These are phyloP conservation scores for Tenthredo livida DNA, from an alignment of 2,888 invertebrate genomes.

Conservation along the genomic window DNA sequence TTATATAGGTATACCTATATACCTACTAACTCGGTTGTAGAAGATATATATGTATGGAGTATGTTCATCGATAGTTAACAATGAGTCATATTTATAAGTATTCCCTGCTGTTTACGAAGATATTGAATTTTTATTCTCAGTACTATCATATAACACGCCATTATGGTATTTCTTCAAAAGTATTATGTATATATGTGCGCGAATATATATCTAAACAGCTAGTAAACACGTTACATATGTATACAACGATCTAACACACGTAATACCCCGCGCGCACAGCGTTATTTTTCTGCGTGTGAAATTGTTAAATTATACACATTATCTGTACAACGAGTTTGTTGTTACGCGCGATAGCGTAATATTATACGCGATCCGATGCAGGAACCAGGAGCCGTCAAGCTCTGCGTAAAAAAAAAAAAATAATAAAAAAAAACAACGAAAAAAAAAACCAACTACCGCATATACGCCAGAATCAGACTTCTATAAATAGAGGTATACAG, in stretches of 20 bases:
- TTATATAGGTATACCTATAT: no score
- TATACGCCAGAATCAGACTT: no score
- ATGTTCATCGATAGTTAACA: not conserved
- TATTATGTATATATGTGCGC: not conserved
- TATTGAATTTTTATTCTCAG: not conserved
- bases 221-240: not conserved
- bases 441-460: no score
- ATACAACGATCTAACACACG: not conserved
- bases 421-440: no score
- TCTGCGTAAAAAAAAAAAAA: no score
- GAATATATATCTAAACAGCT: not conserved
- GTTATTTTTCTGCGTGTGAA: not conserved
- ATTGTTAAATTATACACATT: constrained; percentile 3
- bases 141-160: not conserved
- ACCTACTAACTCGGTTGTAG: no score
- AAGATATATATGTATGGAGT: no score
- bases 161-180: not conserved
- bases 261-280: not conserved
- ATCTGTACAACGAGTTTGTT: not conserved
- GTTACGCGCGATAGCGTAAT: not conserved
- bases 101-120: not conserved
- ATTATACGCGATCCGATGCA: no score
- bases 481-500: no score
- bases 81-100: not conserved
- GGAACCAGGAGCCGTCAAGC: no score